These are phyloP conservation scores for Corythoichthys haematopterus DNA, from an alignment of 2,113 vertebrate species.

Conservation along the genomic window DNA sequence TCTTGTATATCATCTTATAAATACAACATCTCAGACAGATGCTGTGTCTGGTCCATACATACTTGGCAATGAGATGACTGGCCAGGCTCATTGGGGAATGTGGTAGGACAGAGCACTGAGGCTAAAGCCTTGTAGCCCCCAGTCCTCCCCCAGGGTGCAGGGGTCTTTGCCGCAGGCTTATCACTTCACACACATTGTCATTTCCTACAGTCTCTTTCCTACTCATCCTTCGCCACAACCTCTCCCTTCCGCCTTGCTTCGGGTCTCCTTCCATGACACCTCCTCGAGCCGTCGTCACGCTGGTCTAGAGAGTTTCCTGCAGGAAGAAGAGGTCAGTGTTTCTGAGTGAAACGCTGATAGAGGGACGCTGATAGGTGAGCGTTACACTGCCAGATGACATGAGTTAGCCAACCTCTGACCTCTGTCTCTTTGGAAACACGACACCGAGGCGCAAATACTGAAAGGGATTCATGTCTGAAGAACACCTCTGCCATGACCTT, in stretches of 20 bases:
- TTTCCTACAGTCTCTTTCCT: constrained; percentile 36
- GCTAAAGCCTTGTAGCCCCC: constrained; percentile 54
- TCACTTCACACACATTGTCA: constrained; percentile 60
- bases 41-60: constrained; percentile 7
- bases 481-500: constrained; percentile 6
- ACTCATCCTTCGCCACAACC: constrained; percentile 19
- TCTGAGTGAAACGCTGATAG: constrained; percentile 55
- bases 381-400: constrained; percentile 59
- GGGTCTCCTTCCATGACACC: constrained; percentile 18
- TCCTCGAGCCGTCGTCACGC: constrained; percentile 58
- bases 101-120: constrained; percentile 26
- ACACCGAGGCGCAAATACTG: constrained; percentile 35
- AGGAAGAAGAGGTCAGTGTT: constrained; percentile 63
- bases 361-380: constrained; percentile 61
- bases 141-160: constrained; percentile 38
- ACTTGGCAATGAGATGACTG: constrained; percentile 12
- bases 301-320: constrained; percentile 52
- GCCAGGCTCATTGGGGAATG: constrained; percentile 38
- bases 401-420: constrained; percentile 67
- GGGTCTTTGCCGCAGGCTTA: constrained; percentile 46
- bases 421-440: constrained; percentile 57
- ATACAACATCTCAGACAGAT: constrained; percentile 2
- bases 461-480: constrained; percentile 18
- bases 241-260: constrained; percentile 24
- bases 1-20: not conserved